phyloP scores from a whole-genome alignment of 2,797 vertebrate genomes.

The Pangasius macronema region DNA sequence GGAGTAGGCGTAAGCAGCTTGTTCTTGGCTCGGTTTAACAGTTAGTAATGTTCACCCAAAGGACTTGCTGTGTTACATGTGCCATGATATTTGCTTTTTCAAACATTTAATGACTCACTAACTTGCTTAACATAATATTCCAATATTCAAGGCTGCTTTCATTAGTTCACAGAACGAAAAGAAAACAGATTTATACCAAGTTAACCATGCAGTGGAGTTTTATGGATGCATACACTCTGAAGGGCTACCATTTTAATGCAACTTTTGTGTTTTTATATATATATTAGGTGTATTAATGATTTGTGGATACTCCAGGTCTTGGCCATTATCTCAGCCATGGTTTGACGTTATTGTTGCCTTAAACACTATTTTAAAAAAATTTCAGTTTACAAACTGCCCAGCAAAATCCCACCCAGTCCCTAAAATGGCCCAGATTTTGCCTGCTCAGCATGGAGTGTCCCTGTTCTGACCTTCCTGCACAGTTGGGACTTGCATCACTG shows the following conservation, averaged over 20 bases:
- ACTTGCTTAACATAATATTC: conserved; percentile 48
- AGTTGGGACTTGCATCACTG: conserved; percentile 35
- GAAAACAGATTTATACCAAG: background rate
- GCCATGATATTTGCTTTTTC: conserved; percentile 58
- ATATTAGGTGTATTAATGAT: background rate
- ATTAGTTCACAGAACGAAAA: conserved; percentile 14
- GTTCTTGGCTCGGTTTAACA: conserved; percentile 41
- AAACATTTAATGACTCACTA: conserved; percentile 69
- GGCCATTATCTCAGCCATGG: background rate
- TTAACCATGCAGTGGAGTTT: background rate
- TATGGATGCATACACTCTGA: background rate
- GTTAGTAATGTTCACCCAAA: conserved; percentile 48
- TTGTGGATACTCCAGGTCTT: background rate
- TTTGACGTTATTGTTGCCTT: background rate
- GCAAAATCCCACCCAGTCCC: conserved; percentile 10
- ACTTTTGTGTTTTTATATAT: background rate
- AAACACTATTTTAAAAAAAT: background rate
- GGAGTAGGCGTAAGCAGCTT: conserved; percentile 36
- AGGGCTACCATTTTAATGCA: background rate
- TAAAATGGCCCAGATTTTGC: background rate
- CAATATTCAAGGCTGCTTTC: conserved; percentile 42
- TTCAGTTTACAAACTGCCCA: background rate
- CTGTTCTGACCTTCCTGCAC: conserved; percentile 13
- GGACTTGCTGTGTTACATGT: conserved; percentile 60
- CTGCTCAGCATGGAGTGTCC: conserved; percentile 31